phyloP scores from a whole-genome alignment of 2,797 vertebrate genomes.

The Ctenochaetus hawaiiensis region DNA sequence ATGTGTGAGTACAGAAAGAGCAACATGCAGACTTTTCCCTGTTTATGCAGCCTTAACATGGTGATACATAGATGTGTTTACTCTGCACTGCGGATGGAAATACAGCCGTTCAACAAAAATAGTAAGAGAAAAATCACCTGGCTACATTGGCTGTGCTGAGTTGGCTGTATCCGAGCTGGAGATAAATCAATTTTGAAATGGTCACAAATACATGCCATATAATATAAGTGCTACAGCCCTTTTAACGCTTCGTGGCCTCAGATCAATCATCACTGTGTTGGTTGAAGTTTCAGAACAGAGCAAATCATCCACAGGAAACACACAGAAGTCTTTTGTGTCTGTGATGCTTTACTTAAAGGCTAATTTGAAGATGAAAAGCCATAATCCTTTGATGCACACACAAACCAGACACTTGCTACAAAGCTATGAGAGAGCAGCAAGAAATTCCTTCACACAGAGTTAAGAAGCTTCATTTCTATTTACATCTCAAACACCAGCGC shows the following conservation, averaged over 20 bases:
- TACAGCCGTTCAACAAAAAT: constrained; percentile 1
- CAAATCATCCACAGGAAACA: constrained; percentile 15
- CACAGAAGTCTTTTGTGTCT: constrained; percentile 11
- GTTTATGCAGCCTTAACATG: constrained; percentile 15
- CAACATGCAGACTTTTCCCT: constrained; percentile 27
- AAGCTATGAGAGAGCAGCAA: constrained; percentile 13
- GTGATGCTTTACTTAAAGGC: constrained; percentile 11
- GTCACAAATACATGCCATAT: constrained; percentile 3
- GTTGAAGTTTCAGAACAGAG: constrained; percentile 8
- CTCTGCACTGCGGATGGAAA: constrained; percentile 14
- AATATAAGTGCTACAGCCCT: not conserved
- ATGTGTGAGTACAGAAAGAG: constrained; percentile 29
- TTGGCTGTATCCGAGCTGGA: not conserved
- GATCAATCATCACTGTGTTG: constrained; percentile 4
- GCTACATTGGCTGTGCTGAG: constrained; percentile 7
- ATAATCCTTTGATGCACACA: constrained; percentile 33
- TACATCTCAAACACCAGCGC: constrained; percentile 31
- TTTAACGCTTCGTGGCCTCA: not conserved
- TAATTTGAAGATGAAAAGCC: constrained; percentile 20
- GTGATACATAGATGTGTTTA: constrained; percentile 23
- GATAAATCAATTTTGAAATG: constrained; percentile 4
- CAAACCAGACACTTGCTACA: constrained; percentile 16
- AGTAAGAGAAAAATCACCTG: constrained; percentile 13
- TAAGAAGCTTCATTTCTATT: constrained; percentile 10
- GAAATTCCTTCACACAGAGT: not conserved